Evolutionary conservation across 1,140 invertebrate genomes (phyloP).

Genomic region (Procambarus virginalis): DNA sequence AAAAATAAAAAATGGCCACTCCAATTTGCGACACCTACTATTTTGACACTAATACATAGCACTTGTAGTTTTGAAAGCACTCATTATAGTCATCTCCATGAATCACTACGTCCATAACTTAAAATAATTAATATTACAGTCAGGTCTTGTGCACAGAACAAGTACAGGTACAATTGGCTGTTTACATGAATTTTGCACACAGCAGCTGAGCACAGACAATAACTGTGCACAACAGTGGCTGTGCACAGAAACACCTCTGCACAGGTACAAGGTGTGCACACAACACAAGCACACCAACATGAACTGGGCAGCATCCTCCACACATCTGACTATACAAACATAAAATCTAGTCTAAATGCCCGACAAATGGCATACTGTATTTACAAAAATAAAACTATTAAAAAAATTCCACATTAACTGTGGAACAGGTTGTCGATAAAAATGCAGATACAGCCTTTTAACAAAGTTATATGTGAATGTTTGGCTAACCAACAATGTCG

Average conservation of each 20-base stretch:
- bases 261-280: not conserved
- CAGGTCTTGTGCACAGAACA: slow-evolving; percentile 64
- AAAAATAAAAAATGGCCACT: slow-evolving; percentile 49
- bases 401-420: slow-evolving; percentile 32
- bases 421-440: slow-evolving; percentile 40
- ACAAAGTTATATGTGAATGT: slow-evolving; percentile 52
- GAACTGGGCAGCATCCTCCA: slow-evolving; percentile 32
- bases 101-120: slow-evolving; percentile 55
- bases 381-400: slow-evolving; percentile 68
- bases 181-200: slow-evolving; percentile 37
- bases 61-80: slow-evolving; percentile 68
- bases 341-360: slow-evolving; percentile 66
- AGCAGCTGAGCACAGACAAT: not conserved
- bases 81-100: slow-evolving; percentile 58
- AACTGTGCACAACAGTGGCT: not conserved
- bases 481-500: slow-evolving; percentile 41
- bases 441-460: slow-evolving; percentile 51
- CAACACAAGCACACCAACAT: not conserved
- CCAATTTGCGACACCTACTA: slow-evolving; percentile 38
- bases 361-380: slow-evolving; percentile 66
- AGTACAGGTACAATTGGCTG: slow-evolving; percentile 66
- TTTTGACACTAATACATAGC: slow-evolving; percentile 66
- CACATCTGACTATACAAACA: slow-evolving; percentile 58
- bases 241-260: slow-evolving; percentile 20
- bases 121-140: slow-evolving; percentile 58